phyloP scores from a whole-genome alignment of 1,140 invertebrate species.

The Tetranychus cinnabarinus region DNA sequence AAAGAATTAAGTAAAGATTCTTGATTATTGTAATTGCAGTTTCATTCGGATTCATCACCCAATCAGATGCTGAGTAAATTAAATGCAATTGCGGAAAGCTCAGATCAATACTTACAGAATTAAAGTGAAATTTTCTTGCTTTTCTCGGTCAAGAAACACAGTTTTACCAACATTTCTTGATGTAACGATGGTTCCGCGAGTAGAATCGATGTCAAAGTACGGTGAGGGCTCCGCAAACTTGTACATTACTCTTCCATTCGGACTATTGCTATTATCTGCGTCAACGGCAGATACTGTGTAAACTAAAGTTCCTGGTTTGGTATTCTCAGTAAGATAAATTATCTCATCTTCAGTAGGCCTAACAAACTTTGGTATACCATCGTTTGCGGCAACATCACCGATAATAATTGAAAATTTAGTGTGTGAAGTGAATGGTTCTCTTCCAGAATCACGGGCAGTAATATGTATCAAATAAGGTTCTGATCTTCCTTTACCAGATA shows the following conservation, averaged over 20 bases:
- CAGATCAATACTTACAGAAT: slow-evolving; percentile 12
- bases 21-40: no score
- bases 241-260: slow-evolving; percentile 44
- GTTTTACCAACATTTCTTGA: slow-evolving; percentile 16
- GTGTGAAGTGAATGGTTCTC: slow-evolving; percentile 31
- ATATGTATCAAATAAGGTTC: slow-evolving; percentile 44
- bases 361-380: slow-evolving; percentile 51
- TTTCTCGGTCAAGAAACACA: slow-evolving; percentile 37
- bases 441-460: slow-evolving; percentile 42
- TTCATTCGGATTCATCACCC: no score
- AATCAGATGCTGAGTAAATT: no score
- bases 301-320: slow-evolving; percentile 16
- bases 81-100: no score
- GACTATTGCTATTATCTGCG: slow-evolving; percentile 34
- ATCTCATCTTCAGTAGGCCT: slow-evolving; percentile 40
- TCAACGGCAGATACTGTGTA: slow-evolving; percentile 18
- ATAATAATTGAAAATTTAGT: slow-evolving; percentile 39
- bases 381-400: slow-evolving; percentile 55
- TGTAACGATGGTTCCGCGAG: slow-evolving; percentile 46
- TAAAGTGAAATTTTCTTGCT: slow-evolving; percentile 40
- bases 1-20: no score
- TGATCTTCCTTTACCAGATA: slow-evolving; percentile 48
- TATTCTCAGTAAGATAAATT: slow-evolving; percentile 38
- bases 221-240: slow-evolving; percentile 32
- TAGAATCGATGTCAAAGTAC: slow-evolving; percentile 22